These are phyloP conservation scores for Corythaixoides concolor DNA, from an alignment of 2,113 vertebrate genomes.

Conservation along the genomic window DNA sequence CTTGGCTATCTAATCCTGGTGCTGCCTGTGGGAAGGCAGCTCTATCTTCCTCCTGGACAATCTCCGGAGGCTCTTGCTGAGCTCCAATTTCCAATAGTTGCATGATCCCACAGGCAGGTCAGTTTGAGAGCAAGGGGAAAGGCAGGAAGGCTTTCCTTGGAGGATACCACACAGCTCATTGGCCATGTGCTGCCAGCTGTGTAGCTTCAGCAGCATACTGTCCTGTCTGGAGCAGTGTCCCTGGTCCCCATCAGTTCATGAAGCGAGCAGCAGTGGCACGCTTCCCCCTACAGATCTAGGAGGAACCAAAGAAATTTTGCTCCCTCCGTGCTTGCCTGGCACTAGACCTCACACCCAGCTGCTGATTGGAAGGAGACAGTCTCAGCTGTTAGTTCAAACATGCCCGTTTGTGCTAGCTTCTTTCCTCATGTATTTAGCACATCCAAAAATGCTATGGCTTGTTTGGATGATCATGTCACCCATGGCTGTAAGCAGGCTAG, in stretches of 20 bases:
- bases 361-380: not conserved
- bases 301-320: not conserved
- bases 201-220: not conserved
- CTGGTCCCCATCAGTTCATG: not conserved
- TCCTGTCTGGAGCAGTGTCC: not conserved
- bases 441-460: not conserved
- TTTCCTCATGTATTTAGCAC: not conserved
- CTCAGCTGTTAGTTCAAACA: not conserved
- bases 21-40: not conserved
- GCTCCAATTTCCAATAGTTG: rapidly evolving
- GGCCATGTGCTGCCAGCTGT: not conserved
- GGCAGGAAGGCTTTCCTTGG: not conserved
- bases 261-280: not conserved
- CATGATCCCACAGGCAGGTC: not conserved
- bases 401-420: not conserved
- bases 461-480: rapidly evolving
- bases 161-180: rapidly evolving
- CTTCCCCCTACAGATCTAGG: not conserved
- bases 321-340: not conserved
- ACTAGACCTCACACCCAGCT: not conserved
- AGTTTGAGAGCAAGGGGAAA: not conserved
- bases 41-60: not conserved
- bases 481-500: not conserved
- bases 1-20: rapidly evolving
- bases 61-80: not conserved